Evolutionary conservation across 2,797 vertebrate species (phyloP).

Genomic region (Falco biarmicus): DNA sequence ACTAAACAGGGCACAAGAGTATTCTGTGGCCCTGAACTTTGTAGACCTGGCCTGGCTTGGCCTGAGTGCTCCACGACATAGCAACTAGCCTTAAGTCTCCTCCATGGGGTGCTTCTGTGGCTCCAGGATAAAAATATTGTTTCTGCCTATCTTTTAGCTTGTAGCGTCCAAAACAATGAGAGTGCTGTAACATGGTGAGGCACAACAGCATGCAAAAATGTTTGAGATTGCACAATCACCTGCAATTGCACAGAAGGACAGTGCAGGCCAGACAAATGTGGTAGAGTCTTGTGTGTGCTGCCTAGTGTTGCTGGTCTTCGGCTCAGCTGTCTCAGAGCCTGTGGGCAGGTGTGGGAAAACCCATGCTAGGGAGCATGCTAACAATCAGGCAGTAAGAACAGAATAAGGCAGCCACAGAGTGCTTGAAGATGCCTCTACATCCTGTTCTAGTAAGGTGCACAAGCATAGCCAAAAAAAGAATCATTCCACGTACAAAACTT

Average conservation of each 20-base stretch:
- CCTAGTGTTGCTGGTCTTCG: background rate
- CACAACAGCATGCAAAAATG: background rate
- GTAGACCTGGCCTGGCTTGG: background rate
- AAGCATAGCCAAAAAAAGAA: background rate
- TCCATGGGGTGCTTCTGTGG: background rate
- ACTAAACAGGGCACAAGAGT: background rate
- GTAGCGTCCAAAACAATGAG: rapidly evolving
- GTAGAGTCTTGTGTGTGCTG: background rate
- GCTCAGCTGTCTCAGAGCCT: background rate
- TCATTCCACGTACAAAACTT: background rate
- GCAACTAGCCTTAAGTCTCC: background rate
- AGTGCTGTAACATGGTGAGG: background rate
- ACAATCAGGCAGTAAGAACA: background rate
- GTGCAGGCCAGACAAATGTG: background rate
- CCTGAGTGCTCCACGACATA: background rate
- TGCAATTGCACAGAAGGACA: background rate
- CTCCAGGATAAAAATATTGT: background rate
- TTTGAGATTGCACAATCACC: background rate
- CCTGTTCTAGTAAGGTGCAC: background rate
- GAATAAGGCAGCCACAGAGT: background rate
- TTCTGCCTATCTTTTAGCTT: background rate
- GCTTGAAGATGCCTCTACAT: background rate
- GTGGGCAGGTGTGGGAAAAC: background rate
- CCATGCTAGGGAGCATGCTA: rapidly evolving
- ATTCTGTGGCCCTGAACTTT: background rate